Conservation (phyloP, 2,888 invertebrate species). For the Stomorhina lunata region DNA sequence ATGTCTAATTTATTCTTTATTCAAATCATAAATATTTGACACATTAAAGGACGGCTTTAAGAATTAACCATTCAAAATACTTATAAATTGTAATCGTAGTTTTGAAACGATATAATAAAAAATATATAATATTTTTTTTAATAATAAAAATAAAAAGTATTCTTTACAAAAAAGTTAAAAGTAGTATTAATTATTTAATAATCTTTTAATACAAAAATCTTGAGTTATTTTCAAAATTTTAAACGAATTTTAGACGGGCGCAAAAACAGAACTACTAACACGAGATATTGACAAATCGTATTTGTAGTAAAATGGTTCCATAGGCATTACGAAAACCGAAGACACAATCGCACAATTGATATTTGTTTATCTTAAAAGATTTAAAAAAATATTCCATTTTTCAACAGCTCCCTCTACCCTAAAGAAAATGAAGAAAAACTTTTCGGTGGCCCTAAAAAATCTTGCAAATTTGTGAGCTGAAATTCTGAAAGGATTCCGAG, state of each 20-base stretch:
- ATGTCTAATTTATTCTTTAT: constrained; percentile 33
- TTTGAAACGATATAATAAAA: constrained; percentile 12
- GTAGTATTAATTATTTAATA: background rate
- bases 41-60: constrained; percentile 58
- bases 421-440: constrained; percentile 42
- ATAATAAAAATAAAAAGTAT: constrained; percentile 52
- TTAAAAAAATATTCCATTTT: background rate
- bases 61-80: constrained; percentile 8
- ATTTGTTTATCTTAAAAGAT: background rate
- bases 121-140: constrained; percentile 46
- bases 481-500: background rate
- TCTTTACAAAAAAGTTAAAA: constrained; percentile 36
- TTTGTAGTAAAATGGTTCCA: no score
- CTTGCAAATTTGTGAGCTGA: background rate
- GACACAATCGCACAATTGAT: no score
- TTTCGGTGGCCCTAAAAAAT: constrained; percentile 38
- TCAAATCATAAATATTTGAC: constrained; percentile 13
- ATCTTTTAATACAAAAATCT: background rate
- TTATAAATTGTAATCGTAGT: constrained; percentile 16
- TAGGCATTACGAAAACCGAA: no score
- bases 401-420: constrained; percentile 28
- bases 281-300: no score
- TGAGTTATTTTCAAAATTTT: background rate
- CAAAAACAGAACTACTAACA: no score
- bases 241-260: background rate